Conservation (phyloP, 2,888 invertebrate genomes). For the Poecilobothrus nobilitatus region DNA sequence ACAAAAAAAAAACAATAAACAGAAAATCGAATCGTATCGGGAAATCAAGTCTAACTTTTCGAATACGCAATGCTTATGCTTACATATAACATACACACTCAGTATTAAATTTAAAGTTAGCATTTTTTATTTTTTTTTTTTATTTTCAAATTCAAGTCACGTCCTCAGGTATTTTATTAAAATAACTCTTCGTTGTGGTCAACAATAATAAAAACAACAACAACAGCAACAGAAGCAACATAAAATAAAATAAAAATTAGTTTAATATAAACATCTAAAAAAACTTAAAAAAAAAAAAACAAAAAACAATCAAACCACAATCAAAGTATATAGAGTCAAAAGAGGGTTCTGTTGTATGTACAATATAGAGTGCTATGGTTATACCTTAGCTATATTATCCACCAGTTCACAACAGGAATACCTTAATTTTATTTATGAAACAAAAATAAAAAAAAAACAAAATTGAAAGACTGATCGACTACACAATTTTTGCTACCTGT, state of each 20-base stretch:
- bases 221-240: neutral
- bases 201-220: slow-evolving; percentile 17
- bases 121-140: neutral
- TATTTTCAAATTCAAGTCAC: slow-evolving; percentile 38
- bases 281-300: neutral
- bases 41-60: neutral
- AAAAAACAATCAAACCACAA: no score
- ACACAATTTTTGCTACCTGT: slow-evolving; percentile 10
- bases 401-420: neutral
- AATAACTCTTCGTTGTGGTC: slow-evolving; percentile 38
- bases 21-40: neutral
- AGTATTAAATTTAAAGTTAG: no score
- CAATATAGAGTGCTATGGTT: no score
- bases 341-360: no score
- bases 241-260: neutral
- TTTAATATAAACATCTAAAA: neutral
- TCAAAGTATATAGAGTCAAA: neutral
- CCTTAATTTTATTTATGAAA: neutral
- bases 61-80: neutral
- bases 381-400: no score
- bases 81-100: no score
- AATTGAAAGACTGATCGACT: slow-evolving; percentile 8
- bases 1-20: neutral
- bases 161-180: slow-evolving; percentile 44
- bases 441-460: neutral